Base-by-base conservation (phyloP, 2,888 invertebrate species). In the Aphodius sticticus region DNA sequence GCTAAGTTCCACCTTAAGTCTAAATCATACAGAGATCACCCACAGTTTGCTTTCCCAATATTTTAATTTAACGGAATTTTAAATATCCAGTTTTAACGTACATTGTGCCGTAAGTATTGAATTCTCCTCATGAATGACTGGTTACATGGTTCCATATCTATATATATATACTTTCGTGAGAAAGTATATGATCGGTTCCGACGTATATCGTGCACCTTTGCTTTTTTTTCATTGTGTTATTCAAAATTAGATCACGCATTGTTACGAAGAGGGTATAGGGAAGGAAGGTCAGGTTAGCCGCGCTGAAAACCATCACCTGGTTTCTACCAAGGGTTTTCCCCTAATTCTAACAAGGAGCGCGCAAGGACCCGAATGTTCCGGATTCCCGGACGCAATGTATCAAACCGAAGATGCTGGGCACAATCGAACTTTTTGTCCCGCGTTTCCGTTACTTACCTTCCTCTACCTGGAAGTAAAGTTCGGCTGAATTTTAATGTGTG, bases 161-260 rank as follows among this genome's bases (percentile, higher is more conserved):
- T 53, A 53, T 5, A 53, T 5, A 5, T 53, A 53, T 12, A 53
- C 53, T 53, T 53, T 70, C 74, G 75, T 77, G 76, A 14, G 78
- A 77, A 79, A 77, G 70, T 77, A 74, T 69, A 79, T 81, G 84
- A 86, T 86, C 83, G 85, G 84, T 86, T 86, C 83, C 15, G 26
- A 69, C 16, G 35, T 69, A 69, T 16, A 70, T 16, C 26, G 70
- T 70, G 16, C 74, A 74, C 35, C 26, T 74, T 53, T 86, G 84
- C 85, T 85, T 87, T 86, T 53, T 86, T 84, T 83, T 82, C 84
- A 86, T 86, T 87, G 87, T 87, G 85, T 86, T 86, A 87, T 87
- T 87, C 87, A 88, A 87, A 88, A 88, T 88, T 88, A 88, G 88
- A 88, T 88, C 88, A 86, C 78, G 85, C 84, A 88, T 88, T 88